These are phyloP conservation scores for Chrysolina americana DNA, from an alignment of 2,888 invertebrate species.

Conservation along the genomic window DNA sequence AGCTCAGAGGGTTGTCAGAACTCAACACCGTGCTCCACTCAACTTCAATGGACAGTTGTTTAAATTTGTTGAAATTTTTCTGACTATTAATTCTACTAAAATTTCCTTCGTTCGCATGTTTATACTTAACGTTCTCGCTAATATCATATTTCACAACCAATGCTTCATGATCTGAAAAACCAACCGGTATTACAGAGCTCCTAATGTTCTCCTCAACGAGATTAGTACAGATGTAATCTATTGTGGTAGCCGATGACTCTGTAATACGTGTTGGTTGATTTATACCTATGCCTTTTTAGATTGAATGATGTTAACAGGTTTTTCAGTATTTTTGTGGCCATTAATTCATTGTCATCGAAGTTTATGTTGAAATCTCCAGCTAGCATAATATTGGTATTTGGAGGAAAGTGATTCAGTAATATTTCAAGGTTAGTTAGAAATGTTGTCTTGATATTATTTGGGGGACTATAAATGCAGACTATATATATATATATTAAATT, in stretches of 20 bases:
- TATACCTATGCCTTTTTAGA: slow-evolving; percentile 2
- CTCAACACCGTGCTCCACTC: background rate
- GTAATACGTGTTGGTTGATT: slow-evolving; percentile 24
- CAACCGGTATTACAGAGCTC: background rate
- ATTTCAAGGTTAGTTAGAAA: no score
- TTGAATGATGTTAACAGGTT: slow-evolving; percentile 12
- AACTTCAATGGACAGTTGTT: background rate
- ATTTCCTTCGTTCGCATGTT: background rate
- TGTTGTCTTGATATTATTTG: no score
- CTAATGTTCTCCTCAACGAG: background rate
- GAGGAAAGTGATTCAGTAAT: no score
- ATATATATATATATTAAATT: no score
- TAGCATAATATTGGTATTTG: slow-evolving; percentile 16
- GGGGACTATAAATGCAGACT: no score
- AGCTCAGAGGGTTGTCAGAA: slow-evolving; percentile 7
- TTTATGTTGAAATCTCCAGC: slow-evolving; percentile 18
- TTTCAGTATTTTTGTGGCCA: background rate
- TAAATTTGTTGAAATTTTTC: slow-evolving; percentile 5
- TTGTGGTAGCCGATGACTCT: no score
- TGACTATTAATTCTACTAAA: slow-evolving; percentile 7
- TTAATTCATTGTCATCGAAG: background rate
- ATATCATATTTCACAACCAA: no score
- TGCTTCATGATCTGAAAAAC: slow-evolving; percentile 17
- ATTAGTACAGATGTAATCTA: no score
- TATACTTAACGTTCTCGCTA: slow-evolving; percentile 1